phyloP scores from a whole-genome alignment of 2,888 invertebrate genomes.

The Conomelus anceps region DNA sequence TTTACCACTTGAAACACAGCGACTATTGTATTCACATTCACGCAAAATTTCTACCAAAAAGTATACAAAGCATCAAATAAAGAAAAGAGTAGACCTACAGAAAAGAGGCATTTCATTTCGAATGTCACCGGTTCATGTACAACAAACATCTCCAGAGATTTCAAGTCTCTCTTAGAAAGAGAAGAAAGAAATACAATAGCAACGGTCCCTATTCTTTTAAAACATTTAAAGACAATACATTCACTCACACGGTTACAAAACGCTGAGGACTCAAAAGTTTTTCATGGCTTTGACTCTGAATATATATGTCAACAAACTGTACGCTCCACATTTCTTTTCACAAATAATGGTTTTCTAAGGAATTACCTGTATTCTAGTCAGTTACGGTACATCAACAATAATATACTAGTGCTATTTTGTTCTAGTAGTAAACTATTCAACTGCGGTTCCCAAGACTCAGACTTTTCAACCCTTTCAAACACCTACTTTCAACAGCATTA shows the following conservation, averaged over 20 bases:
- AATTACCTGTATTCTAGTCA: background rate
- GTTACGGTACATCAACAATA: background rate
- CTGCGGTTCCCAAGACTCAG: background rate
- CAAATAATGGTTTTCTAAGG: background rate
- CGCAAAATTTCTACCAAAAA: too few species aligned
- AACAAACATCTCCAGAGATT: background rate
- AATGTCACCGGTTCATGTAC: background rate
- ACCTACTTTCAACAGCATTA: background rate
- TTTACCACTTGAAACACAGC: background rate
- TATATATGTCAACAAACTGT: background rate
- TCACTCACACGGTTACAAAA: background rate
- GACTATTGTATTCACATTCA: background rate
- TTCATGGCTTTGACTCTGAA: background rate
- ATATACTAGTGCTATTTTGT: background rate
- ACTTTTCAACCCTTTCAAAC: background rate
- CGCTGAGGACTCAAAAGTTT: background rate
- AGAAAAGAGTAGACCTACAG: background rate
- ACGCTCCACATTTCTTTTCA: background rate
- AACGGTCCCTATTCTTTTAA: background rate
- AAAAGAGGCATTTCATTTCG: background rate
- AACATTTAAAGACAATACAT: background rate
- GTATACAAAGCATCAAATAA: background rate
- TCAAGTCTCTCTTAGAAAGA: background rate
- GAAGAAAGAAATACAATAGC: background rate
- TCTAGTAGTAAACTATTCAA: background rate